Evolutionary conservation across 2,797 vertebrate genomes (phyloP), one percentile per base, ranked within the genome.

Genomic region (Pangasius sanitwongsei): DNA sequence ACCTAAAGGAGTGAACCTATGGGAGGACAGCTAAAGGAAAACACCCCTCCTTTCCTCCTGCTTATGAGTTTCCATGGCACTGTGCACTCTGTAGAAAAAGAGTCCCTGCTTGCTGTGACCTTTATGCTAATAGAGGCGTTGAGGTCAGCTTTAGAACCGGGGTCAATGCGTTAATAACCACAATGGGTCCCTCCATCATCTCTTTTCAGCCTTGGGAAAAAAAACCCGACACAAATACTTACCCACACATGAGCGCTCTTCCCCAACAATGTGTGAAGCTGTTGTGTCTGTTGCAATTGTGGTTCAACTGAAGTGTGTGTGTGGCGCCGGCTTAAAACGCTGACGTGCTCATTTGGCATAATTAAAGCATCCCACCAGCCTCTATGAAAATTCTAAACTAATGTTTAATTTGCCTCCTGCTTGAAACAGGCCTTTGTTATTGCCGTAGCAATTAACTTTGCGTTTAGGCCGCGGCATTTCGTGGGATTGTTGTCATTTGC

Each of bases 401-500:
- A 95, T 95, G 95, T 96, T 96, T 96, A 93, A 96, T 96, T 96
- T 95, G 93, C 93, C 92, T 93, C 86, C 92, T 77, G 86, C 83
- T 91, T 86, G 84, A 86, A 90, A 89, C 88, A 81, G 74, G 63
- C 78, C 92, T 95, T 95, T 96, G 95, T 96, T 96, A 96, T 96
- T 95, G 94, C 94, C 55, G 89, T 93, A 93, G 94, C 95, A 96
- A 96, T 97, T 96, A 96, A 94, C 93, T 86, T 91, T 65, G 94
- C 92, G 81, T 93, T 86, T 90, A 94, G 93, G 95, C 94, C 91
- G 90, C 93, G 94, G 95, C 94, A 94, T 96, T 96, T 96, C 95
- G 95, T 95, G 94, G 92, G 94, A 96, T 96, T 96, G 94, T 95
- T 95, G 94, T 93, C 93, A 96, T 96, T 96, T 96, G 95, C 95